Evolutionary conservation across 2,113 vertebrate species (phyloP), one percentile per base, ranked within the genome.

Genomic region (Dipodomys stephensi): DNA sequence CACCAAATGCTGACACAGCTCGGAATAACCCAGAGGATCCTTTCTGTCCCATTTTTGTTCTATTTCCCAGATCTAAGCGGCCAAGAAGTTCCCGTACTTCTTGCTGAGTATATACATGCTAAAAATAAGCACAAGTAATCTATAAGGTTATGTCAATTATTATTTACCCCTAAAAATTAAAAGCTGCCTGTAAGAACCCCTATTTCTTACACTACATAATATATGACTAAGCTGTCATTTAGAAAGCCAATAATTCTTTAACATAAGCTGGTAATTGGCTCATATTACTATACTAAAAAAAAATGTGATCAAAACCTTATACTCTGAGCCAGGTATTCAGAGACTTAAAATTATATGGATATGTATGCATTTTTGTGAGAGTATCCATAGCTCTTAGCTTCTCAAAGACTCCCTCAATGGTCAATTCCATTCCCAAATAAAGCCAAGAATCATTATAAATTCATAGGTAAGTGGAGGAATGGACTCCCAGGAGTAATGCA

Each of bases 41-140:
- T 95, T 99, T 99, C 96, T 99, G 99, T 46, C 98, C 98, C 88
- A 99, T 99, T 96, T 99, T 99, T 69, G 99, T 99, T 84, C 99
- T 98, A 95, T 99, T 99, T 32, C 99, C 99, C 64, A 99, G 95
- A 95, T 99, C 99, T 97, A 99, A 97, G 27, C 99, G 99, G n/a
- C 99, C 98, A 62, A 99, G 98, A 96, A 99, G 98, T 88, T 99
- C 99, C 19, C 98, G 98, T 57, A 99, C 98, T 80, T 99, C 99
- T 97, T 99, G 99, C 1, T 99, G 99, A 0, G 96, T 99, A 95
- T 99, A 99, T 3, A 99, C 98, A 98, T 99, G 99, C 99, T 99
- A 87, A 77, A 98, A 91, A 90, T 2, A 91, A 96, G 84, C 80
- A 87, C 4, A 84, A 39, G 78, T n/a, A 73, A 69, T 76, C 60